Base-by-base conservation (phyloP, 2,113 vertebrate genomes). In the Cheilinus undulatus region DNA sequence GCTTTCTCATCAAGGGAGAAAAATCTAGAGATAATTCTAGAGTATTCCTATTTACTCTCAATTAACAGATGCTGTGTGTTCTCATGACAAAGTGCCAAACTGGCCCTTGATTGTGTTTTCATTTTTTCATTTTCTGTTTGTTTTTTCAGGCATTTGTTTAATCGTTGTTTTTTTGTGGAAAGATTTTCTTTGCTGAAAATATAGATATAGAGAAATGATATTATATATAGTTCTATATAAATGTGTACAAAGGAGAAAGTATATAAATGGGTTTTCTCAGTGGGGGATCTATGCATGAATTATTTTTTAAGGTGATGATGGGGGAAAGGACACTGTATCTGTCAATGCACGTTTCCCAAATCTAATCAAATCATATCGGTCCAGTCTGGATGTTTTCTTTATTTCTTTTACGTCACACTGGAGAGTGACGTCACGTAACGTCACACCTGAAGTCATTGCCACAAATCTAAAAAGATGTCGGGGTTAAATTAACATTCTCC, bases 231-330 rank as follows among this genome's bases (percentile, higher is more conserved):
- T 89, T 92, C 82, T 92, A 89, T 91, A 88, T 86, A 92, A 87
- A 91, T 89, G 86, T 93, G 89, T 92, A 93, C 89, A 91, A 90
- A 93, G 89, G 76, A 91, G 85, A 89, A 92, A 91, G 87, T 90
- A 91, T 92, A 92, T 91, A 76, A 87, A 91, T 76, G 85, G 89
- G 80, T 88, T 92, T 90, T 89, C 82, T 92, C 84, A 81, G 83
- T 80, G 87, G 92, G n/a, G 89, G 91, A 90, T 90, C 91, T 93
- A 92, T 94, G 92, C 93, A 94, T 94, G 93, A 92, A 85, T 89
- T 93, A 82, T 93, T 92, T 92, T 93, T 82, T 61, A 88, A 84
- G 76, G 75, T 43, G 75, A 81, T 30, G 63, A 54, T 1, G 27
- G 48, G 63, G 72, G 62, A 73, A 76, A 58, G 82, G 81, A 82